phyloP scores from a whole-genome alignment of 2,888 invertebrate species.

The Perizoma flavofasciatum region DNA sequence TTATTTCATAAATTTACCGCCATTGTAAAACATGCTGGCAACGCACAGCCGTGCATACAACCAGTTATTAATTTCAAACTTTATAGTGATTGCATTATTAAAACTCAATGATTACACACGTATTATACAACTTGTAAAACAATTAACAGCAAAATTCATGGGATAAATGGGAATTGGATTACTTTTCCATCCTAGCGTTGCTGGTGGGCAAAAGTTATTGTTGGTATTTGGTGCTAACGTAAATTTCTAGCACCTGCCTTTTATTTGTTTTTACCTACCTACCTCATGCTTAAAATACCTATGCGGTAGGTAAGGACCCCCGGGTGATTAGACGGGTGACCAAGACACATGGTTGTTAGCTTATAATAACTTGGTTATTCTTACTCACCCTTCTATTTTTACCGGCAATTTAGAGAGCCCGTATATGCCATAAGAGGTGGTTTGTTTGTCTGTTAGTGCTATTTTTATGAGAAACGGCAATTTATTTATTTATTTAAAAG shows the following conservation, averaged over 20 bases:
- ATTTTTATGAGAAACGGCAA: too few species aligned
- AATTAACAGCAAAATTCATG: slow-evolving; percentile 25
- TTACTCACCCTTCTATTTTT: too few species aligned
- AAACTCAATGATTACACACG: slow-evolving; percentile 30
- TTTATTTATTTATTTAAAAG: too few species aligned
- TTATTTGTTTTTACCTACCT: slow-evolving; percentile 14
- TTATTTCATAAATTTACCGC: slow-evolving; percentile 46
- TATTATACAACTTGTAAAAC: slow-evolving; percentile 30
- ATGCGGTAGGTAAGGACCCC: not conserved
- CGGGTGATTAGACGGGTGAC: too few species aligned
- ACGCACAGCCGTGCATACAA: slow-evolving; percentile 3
- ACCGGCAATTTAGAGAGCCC: too few species aligned
- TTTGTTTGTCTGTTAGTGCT: too few species aligned
- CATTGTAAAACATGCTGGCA: slow-evolving; percentile 47
- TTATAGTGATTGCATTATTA: slow-evolving; percentile 35
- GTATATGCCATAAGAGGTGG: too few species aligned
- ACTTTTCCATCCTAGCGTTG: slow-evolving; percentile 26
- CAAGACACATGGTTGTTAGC: too few species aligned
- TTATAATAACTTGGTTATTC: too few species aligned
- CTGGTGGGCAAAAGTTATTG: slow-evolving; percentile 32
- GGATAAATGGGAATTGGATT: slow-evolving; percentile 26
- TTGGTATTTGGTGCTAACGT: slow-evolving; percentile 20
- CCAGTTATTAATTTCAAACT: slow-evolving; percentile 27
- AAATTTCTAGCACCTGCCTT: slow-evolving; percentile 28
- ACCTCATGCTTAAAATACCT: not conserved